Conservation (phyloP, 2,113 vertebrate species). For the Esox niger region DNA sequence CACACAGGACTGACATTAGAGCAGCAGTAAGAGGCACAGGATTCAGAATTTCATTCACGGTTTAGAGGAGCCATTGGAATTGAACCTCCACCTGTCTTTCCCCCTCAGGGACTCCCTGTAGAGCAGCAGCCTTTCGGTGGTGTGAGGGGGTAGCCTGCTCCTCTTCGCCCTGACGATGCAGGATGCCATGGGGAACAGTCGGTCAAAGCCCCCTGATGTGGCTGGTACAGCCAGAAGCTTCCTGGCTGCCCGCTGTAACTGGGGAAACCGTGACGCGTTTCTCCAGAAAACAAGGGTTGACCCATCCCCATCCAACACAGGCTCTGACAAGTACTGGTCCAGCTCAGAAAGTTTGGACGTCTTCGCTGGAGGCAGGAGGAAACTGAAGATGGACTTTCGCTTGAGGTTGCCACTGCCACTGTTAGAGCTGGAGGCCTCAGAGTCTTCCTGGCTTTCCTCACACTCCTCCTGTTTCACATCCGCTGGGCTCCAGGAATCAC, state of each 20-base stretch:
- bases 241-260: conserved; percentile 56
- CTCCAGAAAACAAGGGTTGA: conserved; percentile 62
- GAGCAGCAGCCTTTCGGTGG: conserved; percentile 71
- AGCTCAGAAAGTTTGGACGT: conserved; percentile 56
- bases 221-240: conserved; percentile 66
- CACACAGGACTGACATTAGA: no score
- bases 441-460: conserved; percentile 1
- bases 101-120: conserved; percentile 61
- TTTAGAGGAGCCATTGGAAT: conserved; percentile 24
- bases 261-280: conserved; percentile 57
- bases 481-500: conserved; percentile 7
- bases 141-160: conserved; percentile 65
- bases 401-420: conserved; percentile 44
- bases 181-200: conserved; percentile 64
- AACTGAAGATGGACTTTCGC: conserved; percentile 56
- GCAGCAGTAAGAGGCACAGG: no score
- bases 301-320: conserved; percentile 34
- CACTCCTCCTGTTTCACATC: conserved; percentile 21
- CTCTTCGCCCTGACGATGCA: conserved; percentile 67
- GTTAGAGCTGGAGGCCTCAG: not conserved
- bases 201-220: conserved; percentile 70
- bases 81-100: conserved; percentile 36
- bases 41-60: not conserved
- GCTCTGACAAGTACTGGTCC: conserved; percentile 64
- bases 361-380: conserved; percentile 53